Conservation (phyloP, 2,888 invertebrate genomes). For the Leptinotarsa tumamoca region DNA sequence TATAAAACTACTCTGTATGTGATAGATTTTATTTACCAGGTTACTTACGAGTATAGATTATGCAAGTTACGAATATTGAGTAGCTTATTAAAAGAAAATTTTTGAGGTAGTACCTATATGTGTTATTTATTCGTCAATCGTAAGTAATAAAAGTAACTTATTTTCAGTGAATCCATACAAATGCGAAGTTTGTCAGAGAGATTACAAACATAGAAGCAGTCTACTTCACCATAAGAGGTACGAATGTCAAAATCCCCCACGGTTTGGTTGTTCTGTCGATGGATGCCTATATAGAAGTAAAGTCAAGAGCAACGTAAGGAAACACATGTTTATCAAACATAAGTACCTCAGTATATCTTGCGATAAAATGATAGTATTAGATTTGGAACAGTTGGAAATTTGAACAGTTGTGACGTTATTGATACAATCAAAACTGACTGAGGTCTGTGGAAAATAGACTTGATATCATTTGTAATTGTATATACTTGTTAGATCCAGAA, state of each 20-base stretch:
- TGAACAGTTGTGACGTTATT: too few relatives aligned
- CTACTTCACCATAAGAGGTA: constrained; percentile 32
- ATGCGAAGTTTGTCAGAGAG: constrained; percentile 35
- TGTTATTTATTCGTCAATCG: background rate
- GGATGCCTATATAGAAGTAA: constrained; percentile 60
- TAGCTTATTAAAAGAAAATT: too few relatives aligned
- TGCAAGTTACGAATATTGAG: too few relatives aligned
- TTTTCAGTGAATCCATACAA: background rate
- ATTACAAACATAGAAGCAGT: constrained; percentile 42
- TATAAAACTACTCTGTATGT: too few relatives aligned
- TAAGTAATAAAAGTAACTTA: background rate
- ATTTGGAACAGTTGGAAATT: too few relatives aligned
- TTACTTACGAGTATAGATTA: too few relatives aligned
- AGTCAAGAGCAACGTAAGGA: constrained; percentile 44
- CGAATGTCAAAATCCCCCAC: constrained; percentile 69
- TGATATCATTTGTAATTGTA: too few relatives aligned
- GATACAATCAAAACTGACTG: too few relatives aligned
- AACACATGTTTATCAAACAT: constrained; percentile 38
- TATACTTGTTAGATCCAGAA: too few relatives aligned
- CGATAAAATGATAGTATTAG: background rate
- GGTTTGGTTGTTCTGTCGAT: constrained; percentile 80
- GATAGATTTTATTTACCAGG: too few relatives aligned
- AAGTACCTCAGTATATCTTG: background rate
- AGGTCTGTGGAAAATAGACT: too few relatives aligned
- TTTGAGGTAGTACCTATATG: too few relatives aligned